Conservation (phyloP, 2,888 invertebrate species). For the Axea sp. region DNA sequence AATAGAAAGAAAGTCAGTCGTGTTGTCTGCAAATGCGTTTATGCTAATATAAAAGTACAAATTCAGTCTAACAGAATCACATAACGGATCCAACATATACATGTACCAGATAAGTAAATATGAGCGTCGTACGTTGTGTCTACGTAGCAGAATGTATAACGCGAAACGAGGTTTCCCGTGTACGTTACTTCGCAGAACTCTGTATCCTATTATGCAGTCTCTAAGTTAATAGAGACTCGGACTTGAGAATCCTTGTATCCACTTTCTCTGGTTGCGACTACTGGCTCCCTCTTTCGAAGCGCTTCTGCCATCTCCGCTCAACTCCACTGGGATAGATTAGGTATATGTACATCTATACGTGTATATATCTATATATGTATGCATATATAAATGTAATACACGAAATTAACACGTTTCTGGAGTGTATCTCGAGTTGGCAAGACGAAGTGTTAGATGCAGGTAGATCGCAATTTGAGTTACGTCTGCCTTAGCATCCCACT, state of each 20-base stretch:
- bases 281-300: constrained; percentile 16
- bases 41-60: constrained; percentile 45
- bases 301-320: constrained; percentile 30
- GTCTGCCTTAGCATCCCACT: constrained; percentile 54
- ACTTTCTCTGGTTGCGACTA: constrained; percentile 9
- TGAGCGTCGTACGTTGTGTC: constrained; percentile 46
- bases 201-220: constrained; percentile 69
- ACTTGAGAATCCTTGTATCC: constrained; percentile 63
- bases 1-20: constrained; percentile 1
- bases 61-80: constrained; percentile 35
- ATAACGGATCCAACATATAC: constrained; percentile 34
- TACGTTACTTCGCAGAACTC: constrained; percentile 65
- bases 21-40: constrained; percentile 25
- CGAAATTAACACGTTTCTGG: constrained; percentile 64
- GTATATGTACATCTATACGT: constrained; percentile 16
- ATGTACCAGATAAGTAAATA: constrained; percentile 46
- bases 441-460: constrained; percentile 38
- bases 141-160: constrained; percentile 53
- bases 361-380: constrained; percentile 1
- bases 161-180: constrained; percentile 61
- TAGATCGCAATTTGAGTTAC: constrained; percentile 61
- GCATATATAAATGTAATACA: constrained; percentile 56
- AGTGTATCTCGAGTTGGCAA: constrained; percentile 33
- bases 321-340: constrained; percentile 38
- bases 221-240: constrained; percentile 72